phyloP scores from a whole-genome alignment of 2,113 vertebrate species.

The Mixornis gularis region DNA sequence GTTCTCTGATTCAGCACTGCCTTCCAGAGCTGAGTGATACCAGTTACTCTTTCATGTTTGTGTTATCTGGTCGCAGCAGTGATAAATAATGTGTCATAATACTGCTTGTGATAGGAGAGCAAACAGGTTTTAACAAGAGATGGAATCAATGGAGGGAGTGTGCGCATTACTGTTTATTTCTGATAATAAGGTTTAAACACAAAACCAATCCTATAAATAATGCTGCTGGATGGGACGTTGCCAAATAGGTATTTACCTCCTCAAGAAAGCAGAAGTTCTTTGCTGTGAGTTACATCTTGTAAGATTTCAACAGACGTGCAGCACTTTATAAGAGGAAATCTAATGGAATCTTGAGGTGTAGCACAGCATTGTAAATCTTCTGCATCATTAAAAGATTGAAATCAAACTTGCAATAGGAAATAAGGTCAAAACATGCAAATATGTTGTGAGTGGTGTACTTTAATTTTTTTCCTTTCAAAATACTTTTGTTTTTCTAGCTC shows the following conservation, averaged over 20 bases:
- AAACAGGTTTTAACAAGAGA: neutral
- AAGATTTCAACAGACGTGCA: neutral
- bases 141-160: neutral
- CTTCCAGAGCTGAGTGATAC: neutral
- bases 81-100: neutral
- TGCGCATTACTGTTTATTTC: accelerated
- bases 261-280: neutral
- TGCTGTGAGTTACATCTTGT: neutral
- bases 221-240: neutral
- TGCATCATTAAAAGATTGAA: neutral
- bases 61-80: neutral
- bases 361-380: neutral
- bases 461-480: neutral
- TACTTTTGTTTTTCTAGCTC: neutral
- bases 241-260: neutral
- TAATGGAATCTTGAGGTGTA: neutral
- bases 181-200: neutral
- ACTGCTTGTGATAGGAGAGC: neutral
- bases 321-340: neutral
- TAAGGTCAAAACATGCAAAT: neutral
- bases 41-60: neutral
- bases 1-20: conserved; percentile 52
- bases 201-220: neutral
- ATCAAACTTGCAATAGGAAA: neutral
- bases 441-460: neutral